These are phyloP conservation scores for Pelodiscus sinensis DNA, from an alignment of 2,113 vertebrate genomes.

Conservation along the genomic window DNA sequence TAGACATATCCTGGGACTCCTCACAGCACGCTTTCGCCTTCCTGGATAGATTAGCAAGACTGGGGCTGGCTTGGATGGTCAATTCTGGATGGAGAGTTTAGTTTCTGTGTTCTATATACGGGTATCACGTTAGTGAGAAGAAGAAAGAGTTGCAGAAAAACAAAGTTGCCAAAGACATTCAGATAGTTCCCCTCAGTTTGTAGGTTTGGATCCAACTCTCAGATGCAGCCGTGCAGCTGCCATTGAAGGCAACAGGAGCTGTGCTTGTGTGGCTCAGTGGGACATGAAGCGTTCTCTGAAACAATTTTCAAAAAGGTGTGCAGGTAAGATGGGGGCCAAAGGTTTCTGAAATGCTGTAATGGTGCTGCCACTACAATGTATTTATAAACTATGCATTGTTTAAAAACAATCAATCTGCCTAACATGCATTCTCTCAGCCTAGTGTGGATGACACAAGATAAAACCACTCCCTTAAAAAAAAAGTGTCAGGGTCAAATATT, in stretches of 20 bases:
- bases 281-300: constrained; percentile 2
- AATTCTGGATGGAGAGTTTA: not conserved
- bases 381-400: not conserved
- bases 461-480: not conserved
- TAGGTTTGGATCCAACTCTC: not conserved
- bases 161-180: not conserved
- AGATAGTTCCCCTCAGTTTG: not conserved
- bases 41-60: not conserved
- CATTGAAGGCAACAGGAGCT: constrained; percentile 2
- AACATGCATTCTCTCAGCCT: not conserved
- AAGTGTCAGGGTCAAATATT: not conserved
- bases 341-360: not conserved
- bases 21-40: not conserved
- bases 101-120: not conserved
- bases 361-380: not conserved
- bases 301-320: not conserved
- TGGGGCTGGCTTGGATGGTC: not conserved
- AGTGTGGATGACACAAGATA: not conserved
- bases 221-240: not conserved
- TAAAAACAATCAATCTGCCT: not conserved
- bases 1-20: too few relatives aligned
- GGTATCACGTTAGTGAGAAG: not conserved
- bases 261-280: not conserved
- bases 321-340: not conserved
- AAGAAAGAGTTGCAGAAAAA: not conserved